Evolutionary conservation across 2,797 vertebrate genomes (phyloP), one percentile per base, ranked within the genome.

Genomic region (Delichon dasypus): DNA sequence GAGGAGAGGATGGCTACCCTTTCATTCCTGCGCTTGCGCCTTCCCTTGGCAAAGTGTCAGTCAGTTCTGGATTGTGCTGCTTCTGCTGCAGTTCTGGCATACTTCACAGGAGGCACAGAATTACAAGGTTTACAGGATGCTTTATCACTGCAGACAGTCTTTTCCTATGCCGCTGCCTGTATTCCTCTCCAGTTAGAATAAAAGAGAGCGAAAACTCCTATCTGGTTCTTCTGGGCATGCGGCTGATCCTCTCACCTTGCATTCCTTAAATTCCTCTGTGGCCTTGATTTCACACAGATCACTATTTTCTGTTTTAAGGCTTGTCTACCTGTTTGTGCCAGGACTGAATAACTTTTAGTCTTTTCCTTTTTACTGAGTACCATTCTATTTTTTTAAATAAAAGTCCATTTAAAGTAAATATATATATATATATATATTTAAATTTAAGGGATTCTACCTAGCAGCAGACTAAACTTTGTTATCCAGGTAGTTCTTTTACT

Each of bases 101-200:
- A 58, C 86, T 81, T 93, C 82, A 86, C 70, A 72, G 77, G 50
- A 94, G 47, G 55, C 58, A 64, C 44, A 66, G 86, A 82, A 88
- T 85, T 78, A 93, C 76, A 94, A 70, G 66, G 82, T 92, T 91
- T 96, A 79, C 30, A 73, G 78, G 75, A 64, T 89, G 85, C 72
- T 94, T 88, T 80, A 79, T 68, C 76, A 50, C 65, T 89, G 73
- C 90, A 95, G 85, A 85, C 47, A 60, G 38, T 62, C 47, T 91
- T 90, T 95, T 81, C 73, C 75, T 79, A 14, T 38, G 48, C 25
- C 54, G 47, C 45, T 32, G 54, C 47, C 58, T 57, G 25, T 60
- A 66, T 67, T 81, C 30, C 36, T 89, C 36, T 51, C 71, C 58
- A 45, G 44, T 40, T 62, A 73, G 34, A 66, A 65, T 8, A 47